Evolutionary conservation across 2,113 vertebrate genomes (phyloP).

Genomic region (human): GRCh38 chr3:63767001-63767500

Average conservation of each 20-base stretch:
- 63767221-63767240: not conserved
- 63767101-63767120: not conserved
- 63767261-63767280: not conserved
- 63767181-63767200: not conserved
- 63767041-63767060: not conserved
- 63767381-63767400: not conserved
- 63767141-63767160: not conserved
- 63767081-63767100: not conserved
- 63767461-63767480: not conserved
- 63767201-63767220: slow-evolving; percentile 13
- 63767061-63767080: not conserved
- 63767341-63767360: not conserved
- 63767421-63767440: not conserved
- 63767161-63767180: not conserved
- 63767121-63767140: not conserved
- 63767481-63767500: not conserved
- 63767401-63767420: not conserved
- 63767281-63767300: not conserved
- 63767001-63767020: not conserved
- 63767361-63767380: not conserved
- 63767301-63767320: not conserved
- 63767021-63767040: not conserved
- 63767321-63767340: not conserved
- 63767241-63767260: not conserved
- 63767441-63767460: not conserved